phyloP scores from a whole-genome alignment of 2,888 invertebrate species.

The Erebia epiphron region DNA sequence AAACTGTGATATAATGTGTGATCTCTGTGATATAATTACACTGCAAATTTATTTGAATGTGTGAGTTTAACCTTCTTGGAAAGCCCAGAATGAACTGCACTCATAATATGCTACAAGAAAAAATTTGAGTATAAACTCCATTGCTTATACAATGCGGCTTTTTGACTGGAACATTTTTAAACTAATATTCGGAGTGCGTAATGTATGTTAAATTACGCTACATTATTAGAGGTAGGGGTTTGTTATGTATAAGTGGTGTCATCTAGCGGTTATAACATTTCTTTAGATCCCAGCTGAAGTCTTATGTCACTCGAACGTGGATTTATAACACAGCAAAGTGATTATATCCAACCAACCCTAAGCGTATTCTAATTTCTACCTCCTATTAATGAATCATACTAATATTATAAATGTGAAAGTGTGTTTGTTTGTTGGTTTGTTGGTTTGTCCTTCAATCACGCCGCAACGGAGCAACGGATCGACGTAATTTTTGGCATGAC shows the following conservation, averaged over 20 bases:
- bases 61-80: slow-evolving; percentile 38
- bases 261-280: not conserved
- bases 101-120: not conserved
- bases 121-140: not conserved
- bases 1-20: too few relatives aligned
- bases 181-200: not conserved
- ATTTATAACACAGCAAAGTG: too few relatives aligned
- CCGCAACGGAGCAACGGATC: too few relatives aligned
- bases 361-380: too few relatives aligned
- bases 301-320: too few relatives aligned
- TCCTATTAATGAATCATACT: too few relatives aligned
- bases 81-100: slow-evolving; percentile 30
- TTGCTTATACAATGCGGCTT: not conserved
- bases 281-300: too few relatives aligned
- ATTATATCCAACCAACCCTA: too few relatives aligned
- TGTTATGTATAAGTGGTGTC: not conserved
- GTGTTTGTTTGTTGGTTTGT: too few relatives aligned
- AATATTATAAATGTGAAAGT: too few relatives aligned
- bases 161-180: not conserved
- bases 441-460: too few relatives aligned
- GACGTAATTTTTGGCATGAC: too few relatives aligned
- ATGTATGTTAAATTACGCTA: not conserved
- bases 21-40: slow-evolving; percentile 18
- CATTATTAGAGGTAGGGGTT: not conserved
- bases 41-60: slow-evolving; percentile 20